Evolutionary conservation across 2,113 vertebrate genomes (phyloP).

Genomic region (Choloepus hoffmanni): DNA sequence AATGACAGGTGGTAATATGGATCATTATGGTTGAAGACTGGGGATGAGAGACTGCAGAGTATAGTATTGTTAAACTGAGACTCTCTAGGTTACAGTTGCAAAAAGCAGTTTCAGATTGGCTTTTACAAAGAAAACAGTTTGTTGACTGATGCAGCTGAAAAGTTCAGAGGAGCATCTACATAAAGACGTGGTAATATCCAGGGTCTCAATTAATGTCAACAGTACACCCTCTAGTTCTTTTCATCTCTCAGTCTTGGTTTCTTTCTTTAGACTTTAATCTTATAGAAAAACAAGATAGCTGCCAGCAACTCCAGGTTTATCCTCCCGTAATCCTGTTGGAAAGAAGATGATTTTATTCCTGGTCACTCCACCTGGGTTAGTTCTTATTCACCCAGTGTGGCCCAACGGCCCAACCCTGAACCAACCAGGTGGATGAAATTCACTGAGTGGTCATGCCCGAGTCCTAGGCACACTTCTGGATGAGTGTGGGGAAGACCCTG

Average conservation of each 20-base stretch:
- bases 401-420: neutral
- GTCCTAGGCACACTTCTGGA: neutral
- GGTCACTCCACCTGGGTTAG: neutral
- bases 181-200: neutral
- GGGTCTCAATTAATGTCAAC: neutral
- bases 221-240: neutral
- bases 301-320: neutral
- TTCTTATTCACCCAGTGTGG: neutral
- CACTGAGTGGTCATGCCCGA: neutral
- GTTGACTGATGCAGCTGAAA: neutral
- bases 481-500: neutral
- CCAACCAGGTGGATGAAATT: neutral
- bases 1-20: neutral
- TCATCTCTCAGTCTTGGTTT: neutral
- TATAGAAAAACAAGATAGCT: neutral
- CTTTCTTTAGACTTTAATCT: conserved; percentile 10
- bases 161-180: neutral
- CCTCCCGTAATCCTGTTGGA: neutral
- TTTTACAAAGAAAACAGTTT: conserved; percentile 13
- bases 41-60: neutral
- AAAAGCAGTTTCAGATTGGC: neutral
- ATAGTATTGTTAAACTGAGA: neutral
- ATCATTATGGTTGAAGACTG: neutral
- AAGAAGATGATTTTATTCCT: neutral
- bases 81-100: neutral